These are phyloP conservation scores for Chaunax sp. DNA, from an alignment of 2,797 vertebrate species.

Conservation along the genomic window DNA sequence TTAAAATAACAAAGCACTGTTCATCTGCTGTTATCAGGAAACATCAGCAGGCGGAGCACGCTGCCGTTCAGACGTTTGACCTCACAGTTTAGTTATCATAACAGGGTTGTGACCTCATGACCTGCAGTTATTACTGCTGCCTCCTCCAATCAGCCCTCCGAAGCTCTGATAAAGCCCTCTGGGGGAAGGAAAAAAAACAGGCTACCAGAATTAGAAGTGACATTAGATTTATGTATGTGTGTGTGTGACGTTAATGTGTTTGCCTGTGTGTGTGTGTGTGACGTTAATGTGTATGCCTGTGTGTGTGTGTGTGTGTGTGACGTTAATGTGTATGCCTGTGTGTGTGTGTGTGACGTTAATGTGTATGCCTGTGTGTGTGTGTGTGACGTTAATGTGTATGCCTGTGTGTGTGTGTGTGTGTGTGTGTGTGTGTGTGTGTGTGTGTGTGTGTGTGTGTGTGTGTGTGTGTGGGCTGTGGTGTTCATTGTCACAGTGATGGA, in stretches of 20 bases:
- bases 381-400: conserved; percentile 5
- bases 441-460: conserved; percentile 33
- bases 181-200: conserved; percentile 38
- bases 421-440: conserved; percentile 28
- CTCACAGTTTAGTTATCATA: conserved; percentile 74
- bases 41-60: conserved; percentile 44
- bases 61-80: conserved; percentile 56
- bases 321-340: too few species aligned
- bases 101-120: conserved; percentile 68
- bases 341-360: too few species aligned
- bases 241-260: conserved; percentile 21
- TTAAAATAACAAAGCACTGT: conserved; percentile 41
- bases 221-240: conserved; percentile 56
- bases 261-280: conserved; percentile 29
- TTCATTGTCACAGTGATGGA: not conserved
- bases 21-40: conserved; percentile 57
- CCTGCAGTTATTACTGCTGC: conserved; percentile 71
- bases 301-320: too few species aligned
- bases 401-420: conserved; percentile 20
- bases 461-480: too few species aligned
- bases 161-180: conserved; percentile 63
- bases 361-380: too few species aligned
- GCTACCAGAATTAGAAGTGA: conserved; percentile 57
- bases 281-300: too few species aligned
- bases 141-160: conserved; percentile 68